These are phyloP conservation scores for Scaptomyza tumidula DNA, from an alignment of 2,888 invertebrate species.

Conservation along the genomic window DNA sequence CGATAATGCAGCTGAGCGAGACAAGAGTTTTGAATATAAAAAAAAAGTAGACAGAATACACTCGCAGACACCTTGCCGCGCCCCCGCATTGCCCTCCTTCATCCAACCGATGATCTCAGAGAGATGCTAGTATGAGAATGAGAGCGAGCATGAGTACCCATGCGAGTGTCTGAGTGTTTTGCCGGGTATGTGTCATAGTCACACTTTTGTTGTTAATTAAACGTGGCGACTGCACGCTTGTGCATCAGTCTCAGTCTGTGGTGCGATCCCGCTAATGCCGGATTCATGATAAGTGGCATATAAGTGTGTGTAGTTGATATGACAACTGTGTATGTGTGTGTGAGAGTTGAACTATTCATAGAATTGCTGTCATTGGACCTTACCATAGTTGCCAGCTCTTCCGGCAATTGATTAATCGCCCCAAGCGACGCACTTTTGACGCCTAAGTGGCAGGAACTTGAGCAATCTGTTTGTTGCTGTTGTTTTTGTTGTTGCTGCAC, in stretches of 20 bases:
- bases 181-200: slow-evolving; percentile 69
- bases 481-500: slow-evolving; percentile 18
- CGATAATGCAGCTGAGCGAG: slow-evolving; percentile 78
- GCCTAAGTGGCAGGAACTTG: slow-evolving; percentile 63
- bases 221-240: slow-evolving; percentile 61
- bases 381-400: slow-evolving; percentile 67
- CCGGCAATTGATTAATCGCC: slow-evolving; percentile 76
- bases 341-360: slow-evolving; percentile 67
- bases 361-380: slow-evolving; percentile 75
- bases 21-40: slow-evolving; percentile 71
- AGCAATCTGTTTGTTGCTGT: slow-evolving; percentile 29
- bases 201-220: slow-evolving; percentile 80
- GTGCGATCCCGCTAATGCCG: slow-evolving; percentile 58
- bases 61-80: slow-evolving; percentile 39
- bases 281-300: slow-evolving; percentile 70
- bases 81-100: slow-evolving; percentile 30
- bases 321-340: slow-evolving; percentile 1
- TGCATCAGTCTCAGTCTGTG: slow-evolving; percentile 21
- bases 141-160: slow-evolving; percentile 5
- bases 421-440: slow-evolving; percentile 63
- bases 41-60: slow-evolving; percentile 19
- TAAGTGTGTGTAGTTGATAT: slow-evolving; percentile 4
- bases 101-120: slow-evolving; percentile 51
- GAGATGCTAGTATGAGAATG: slow-evolving; percentile 16
- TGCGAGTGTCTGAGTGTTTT: slow-evolving; percentile 8